Conservation (phyloP, 2,888 invertebrate species). For the Lamproptera curius region DNA sequence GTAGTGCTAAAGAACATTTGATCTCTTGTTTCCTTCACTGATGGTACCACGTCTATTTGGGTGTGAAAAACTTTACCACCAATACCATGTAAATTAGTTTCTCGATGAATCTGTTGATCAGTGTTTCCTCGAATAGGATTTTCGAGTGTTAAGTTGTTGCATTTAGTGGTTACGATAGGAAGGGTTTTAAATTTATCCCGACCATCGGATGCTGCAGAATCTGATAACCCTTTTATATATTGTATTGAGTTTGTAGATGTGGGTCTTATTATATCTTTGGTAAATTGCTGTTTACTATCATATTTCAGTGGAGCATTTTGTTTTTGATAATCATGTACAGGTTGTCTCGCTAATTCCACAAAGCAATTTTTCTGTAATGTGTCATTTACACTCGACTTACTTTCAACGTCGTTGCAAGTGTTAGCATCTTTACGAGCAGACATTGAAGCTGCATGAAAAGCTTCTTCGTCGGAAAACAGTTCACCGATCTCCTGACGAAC, state of each 20-base stretch:
- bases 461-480: slow-evolving; percentile 58
- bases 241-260: neutral
- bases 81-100: neutral
- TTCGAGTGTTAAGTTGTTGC: neutral
- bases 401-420: neutral
- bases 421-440: slow-evolving; percentile 26
- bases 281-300: neutral
- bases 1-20: neutral
- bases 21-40: neutral
- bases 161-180: neutral
- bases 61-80: no score
- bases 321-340: slow-evolving; percentile 1
- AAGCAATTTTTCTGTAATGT: slow-evolving; percentile 4
- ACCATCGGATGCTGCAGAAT: neutral
- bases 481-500: slow-evolving; percentile 65
- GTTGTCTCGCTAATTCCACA: neutral
- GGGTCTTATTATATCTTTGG: neutral
- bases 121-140: neutral
- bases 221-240: neutral
- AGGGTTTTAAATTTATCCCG: neutral
- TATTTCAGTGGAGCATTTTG: neutral
- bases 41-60: neutral
- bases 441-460: slow-evolving; percentile 31
- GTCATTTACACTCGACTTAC: neutral
- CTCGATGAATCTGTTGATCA: neutral